These are phyloP conservation scores for Ceratina australensis DNA, from an alignment of 1,140 invertebrate genomes.

Conservation along the genomic window DNA sequence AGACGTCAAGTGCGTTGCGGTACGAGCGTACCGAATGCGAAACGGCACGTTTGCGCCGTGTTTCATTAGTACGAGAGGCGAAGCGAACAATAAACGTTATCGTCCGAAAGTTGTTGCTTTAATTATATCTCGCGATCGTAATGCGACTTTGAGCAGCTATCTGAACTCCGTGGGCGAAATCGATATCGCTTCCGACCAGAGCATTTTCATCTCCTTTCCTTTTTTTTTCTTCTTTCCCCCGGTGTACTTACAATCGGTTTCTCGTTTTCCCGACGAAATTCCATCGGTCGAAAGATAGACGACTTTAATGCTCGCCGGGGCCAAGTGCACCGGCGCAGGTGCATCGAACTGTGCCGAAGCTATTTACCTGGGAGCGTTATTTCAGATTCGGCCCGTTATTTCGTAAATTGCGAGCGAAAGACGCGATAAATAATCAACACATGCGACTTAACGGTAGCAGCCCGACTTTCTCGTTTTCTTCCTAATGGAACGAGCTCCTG, in stretches of 20 bases:
- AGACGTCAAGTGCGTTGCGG: slow-evolving; percentile 1
- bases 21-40: neutral
- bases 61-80: neutral
- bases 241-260: slow-evolving; percentile 40
- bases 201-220: too few relatives aligned
- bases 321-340: slow-evolving; percentile 5
- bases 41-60: neutral
- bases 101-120: too few relatives aligned
- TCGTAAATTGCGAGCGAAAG: slow-evolving; percentile 21
- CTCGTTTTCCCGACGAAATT: slow-evolving; percentile 45
- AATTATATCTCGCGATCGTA: too few relatives aligned
- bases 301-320: slow-evolving; percentile 18
- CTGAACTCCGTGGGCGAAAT: neutral
- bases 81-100: neutral
- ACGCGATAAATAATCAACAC: slow-evolving; percentile 45
- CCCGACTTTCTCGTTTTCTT: neutral
- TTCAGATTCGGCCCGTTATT: slow-evolving; percentile 23
- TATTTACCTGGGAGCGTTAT: slow-evolving; percentile 22
- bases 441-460: slow-evolving; percentile 22
- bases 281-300: slow-evolving; percentile 45
- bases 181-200: neutral
- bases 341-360: slow-evolving; percentile 21
- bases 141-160: too few relatives aligned
- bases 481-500: neutral
- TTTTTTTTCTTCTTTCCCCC: neutral